Evolutionary conservation across 2,888 invertebrate genomes (phyloP).

Genomic region (Melinaea menophilus): DNA sequence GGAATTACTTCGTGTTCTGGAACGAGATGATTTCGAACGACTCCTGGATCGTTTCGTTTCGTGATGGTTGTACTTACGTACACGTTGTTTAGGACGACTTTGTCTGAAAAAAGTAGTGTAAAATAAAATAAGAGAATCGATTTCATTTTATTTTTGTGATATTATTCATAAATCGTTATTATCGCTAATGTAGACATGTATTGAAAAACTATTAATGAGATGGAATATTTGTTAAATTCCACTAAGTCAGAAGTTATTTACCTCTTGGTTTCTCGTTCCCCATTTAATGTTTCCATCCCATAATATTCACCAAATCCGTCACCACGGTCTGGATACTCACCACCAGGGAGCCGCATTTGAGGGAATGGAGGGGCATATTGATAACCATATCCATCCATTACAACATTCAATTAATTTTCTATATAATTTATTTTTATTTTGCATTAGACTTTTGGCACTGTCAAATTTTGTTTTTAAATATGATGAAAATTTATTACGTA

Average conservation of each 20-base stretch:
- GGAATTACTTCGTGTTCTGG: conserved; percentile 27
- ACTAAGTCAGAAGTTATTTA: conserved; percentile 21
- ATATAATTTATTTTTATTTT: conserved; percentile 28
- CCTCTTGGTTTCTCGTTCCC: conserved; percentile 43
- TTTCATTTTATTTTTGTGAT: no score
- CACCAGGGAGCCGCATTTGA: conserved; percentile 42
- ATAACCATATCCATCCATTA: conserved; percentile 61
- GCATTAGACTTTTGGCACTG: conserved; percentile 22
- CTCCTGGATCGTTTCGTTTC: conserved; percentile 38
- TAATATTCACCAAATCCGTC: conserved; percentile 66
- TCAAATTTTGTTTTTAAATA: conserved; percentile 21
- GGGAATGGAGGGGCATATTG: conserved; percentile 50
- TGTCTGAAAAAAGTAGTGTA: conserved; percentile 34
- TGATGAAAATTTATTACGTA: conserved; percentile 7
- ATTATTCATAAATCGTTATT: no score
- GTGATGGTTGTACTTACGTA: conserved; percentile 36
- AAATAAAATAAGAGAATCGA: no score
- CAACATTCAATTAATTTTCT: conserved; percentile 36
- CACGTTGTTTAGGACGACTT: conserved; percentile 48
- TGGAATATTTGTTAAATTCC: conserved; percentile 6
- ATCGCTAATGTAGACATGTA: neutral
- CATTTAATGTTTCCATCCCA: conserved; percentile 47
- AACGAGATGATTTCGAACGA: conserved; percentile 38
- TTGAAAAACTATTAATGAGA: neutral
- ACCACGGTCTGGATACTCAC: conserved; percentile 60